Conservation (phyloP, 2,888 invertebrate genomes). For the Tetanocera ferruginea region DNA sequence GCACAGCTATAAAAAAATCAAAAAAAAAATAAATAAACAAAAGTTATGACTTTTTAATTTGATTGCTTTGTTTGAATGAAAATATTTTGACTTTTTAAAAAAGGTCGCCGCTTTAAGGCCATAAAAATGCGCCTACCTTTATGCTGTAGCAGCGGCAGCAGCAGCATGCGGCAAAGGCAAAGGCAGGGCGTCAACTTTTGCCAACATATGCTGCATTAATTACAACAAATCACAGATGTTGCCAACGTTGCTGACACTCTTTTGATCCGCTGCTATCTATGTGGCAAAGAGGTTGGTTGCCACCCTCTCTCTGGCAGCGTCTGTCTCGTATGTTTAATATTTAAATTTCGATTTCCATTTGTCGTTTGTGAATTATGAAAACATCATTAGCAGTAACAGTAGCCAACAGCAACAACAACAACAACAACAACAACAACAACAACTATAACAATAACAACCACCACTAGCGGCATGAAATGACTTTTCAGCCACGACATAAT, state of each 20-base stretch:
- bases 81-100: background rate
- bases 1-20: background rate
- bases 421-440: background rate
- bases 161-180: background rate
- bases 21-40: background rate
- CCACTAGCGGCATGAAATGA: conserved; percentile 44
- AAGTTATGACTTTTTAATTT: conserved; percentile 2
- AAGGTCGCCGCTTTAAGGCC: too few species aligned
- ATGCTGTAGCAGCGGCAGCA: too few species aligned
- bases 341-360: conserved; percentile 19
- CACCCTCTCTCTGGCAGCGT: background rate
- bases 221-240: conserved; percentile 30
- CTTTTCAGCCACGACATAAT: conserved; percentile 48
- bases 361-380: conserved; percentile 1
- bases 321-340: background rate
- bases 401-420: background rate
- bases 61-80: background rate
- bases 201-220: conserved; percentile 17
- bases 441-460: background rate
- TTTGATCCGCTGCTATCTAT: background rate
- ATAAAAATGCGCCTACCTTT: too few species aligned
- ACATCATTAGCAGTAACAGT: conserved; percentile 2
- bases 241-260: background rate
- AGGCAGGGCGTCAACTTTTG: background rate
- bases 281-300: too few species aligned